Evolutionary conservation across 2,113 vertebrate genomes (phyloP).

Genomic region (Tamias sibiricus): DNA sequence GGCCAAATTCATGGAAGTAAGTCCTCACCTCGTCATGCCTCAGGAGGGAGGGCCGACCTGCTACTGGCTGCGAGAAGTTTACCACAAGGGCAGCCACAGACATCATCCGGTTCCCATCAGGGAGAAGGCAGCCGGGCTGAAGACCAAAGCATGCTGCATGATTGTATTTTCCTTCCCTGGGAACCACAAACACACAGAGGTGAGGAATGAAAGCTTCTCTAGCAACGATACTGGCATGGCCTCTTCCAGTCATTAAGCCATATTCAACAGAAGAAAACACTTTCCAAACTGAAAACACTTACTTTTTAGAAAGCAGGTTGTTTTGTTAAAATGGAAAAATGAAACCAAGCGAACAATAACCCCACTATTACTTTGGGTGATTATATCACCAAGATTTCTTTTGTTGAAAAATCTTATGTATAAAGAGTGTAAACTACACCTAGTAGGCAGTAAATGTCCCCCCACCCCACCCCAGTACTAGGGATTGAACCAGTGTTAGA

Average conservation of each 20-base stretch:
- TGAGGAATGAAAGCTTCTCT: background rate
- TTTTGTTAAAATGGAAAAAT: background rate
- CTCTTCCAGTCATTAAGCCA: background rate
- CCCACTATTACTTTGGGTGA: background rate
- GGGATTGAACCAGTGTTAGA: background rate
- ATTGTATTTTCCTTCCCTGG: constrained; percentile 95
- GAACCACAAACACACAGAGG: background rate
- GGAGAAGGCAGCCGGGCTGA: constrained; percentile 92
- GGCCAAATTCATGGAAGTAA: constrained; percentile 91
- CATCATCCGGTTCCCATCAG: constrained; percentile 91
- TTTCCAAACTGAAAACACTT: background rate
- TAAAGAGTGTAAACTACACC: background rate
- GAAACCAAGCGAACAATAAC: constrained; percentile 3
- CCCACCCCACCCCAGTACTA: too few relatives aligned
- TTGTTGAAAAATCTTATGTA: background rate
- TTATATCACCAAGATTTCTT: background rate
- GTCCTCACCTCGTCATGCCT: constrained; percentile 89
- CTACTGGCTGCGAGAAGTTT: constrained; percentile 84
- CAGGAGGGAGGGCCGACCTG: constrained; percentile 85
- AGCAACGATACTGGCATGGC: background rate
- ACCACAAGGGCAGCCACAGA: constrained; percentile 92
- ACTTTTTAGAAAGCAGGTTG: background rate
- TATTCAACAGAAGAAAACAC: background rate
- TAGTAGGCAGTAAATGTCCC: background rate
- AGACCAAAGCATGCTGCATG: constrained; percentile 97